Conservation (phyloP, 2,113 vertebrate species). For the Scortum barcoo region DNA sequence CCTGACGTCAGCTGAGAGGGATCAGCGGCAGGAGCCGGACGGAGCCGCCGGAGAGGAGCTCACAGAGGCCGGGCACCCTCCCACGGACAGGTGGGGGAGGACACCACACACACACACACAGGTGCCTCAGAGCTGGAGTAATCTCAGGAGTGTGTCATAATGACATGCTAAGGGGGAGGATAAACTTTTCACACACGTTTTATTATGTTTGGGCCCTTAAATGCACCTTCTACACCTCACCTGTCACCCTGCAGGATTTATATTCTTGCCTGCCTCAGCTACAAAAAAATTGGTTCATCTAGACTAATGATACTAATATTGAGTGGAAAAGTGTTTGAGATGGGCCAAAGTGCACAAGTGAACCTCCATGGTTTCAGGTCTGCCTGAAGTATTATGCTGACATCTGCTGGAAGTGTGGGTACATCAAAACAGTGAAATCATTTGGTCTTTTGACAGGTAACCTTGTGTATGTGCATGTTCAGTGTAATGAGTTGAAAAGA, state of each 20-base stretch:
- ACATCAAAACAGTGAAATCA: background rate
- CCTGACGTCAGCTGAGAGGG: constrained; percentile 84
- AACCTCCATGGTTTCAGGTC: background rate
- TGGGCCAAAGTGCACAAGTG: background rate
- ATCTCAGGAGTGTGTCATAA: background rate
- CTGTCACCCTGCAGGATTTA: background rate
- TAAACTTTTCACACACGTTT: background rate
- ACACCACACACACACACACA: too few species aligned
- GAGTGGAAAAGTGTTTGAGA: background rate
- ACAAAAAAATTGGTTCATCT: background rate
- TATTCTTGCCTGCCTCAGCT: background rate
- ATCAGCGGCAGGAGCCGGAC: constrained; percentile 63
- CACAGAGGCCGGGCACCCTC: constrained; percentile 53
- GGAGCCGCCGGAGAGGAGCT: constrained; percentile 47
- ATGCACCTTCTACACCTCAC: background rate
- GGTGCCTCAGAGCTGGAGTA: background rate
- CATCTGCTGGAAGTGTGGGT: constrained; percentile 56
- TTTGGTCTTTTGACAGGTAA: background rate
- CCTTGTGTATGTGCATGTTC: background rate
- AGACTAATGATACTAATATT: background rate
- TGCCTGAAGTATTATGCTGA: constrained; percentile 23
- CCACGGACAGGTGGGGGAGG: constrained; percentile 77
- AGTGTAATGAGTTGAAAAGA: too few species aligned
- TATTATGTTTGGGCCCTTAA: background rate
- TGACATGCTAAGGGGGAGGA: background rate